Evolutionary conservation across 2,888 invertebrate species (phyloP), one percentile per base, ranked within the genome.

Genomic region (Abscondita cerata): DNA sequence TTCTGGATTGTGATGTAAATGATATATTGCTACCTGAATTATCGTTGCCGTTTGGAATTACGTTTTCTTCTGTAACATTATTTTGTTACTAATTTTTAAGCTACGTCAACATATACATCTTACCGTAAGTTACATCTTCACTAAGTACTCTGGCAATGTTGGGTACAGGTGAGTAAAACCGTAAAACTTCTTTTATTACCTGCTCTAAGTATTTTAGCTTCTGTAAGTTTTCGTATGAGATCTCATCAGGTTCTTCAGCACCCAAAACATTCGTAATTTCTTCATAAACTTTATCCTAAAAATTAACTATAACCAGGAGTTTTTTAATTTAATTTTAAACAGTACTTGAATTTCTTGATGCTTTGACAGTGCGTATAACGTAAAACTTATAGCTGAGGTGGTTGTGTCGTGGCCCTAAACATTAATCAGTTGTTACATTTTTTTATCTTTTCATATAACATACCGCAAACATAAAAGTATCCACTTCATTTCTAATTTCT

Each of bases 171-270:
- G 86, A 85, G 67, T 80, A 85, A 11, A 86, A 64, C 8, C 86
- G 74, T 25, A 86, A 74, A 0, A 82, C 74, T 72, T 86, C 86
- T 66, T 83, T 86, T 41, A 86, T 82, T 0, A 84, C 83, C 40
- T 80, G 68, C 48, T 85, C 84, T 64, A 85, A 75, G 69, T 85
- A 85, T 71, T 83, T 84, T 84, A 85, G 84, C 60, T 83, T 76
- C 52, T 81, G 76, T 2, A 85, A 67, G 52, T 85, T 83, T 52
- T 75, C 67, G 51, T 72, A 65, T 0, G 70, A 69, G 8, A 54
- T 33, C 4, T 64, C 60, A 25, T 2, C 25, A 9, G 52, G 61
- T 55, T 68, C 62, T 19, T 72, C 65, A 34, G 75, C 69, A 0
- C 71, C 75, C 36, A 82, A 80, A 34, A 81, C 72, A n/a, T 66